Conservation (phyloP, 1,140 invertebrate genomes). For the Lepidurus couesii region DNA sequence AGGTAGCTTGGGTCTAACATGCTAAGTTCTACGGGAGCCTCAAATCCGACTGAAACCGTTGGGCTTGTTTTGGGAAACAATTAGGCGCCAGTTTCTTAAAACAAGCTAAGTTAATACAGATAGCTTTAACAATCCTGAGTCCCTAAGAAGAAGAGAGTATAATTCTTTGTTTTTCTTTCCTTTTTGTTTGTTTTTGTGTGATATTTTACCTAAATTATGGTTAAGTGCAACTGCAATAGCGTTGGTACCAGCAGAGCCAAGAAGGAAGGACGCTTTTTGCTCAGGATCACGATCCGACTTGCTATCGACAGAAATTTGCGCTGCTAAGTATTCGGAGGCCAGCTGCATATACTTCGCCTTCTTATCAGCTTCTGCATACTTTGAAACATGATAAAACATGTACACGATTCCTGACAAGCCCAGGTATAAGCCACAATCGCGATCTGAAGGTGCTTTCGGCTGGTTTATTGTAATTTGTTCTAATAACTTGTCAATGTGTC, state of each 20-base stretch:
- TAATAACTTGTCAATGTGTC: background rate
- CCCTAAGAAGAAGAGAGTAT: too few species aligned
- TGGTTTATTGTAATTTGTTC: background rate
- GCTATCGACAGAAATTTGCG: background rate
- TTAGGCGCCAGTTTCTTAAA: too few species aligned
- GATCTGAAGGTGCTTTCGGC: constrained; percentile 37
- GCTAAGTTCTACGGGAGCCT: too few species aligned
- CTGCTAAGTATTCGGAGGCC: constrained; percentile 23
- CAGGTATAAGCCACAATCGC: constrained; percentile 50
- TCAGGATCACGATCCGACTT: constrained; percentile 38
- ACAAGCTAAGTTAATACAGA: too few species aligned
- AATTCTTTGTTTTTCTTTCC: background rate
- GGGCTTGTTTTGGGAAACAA: too few species aligned
- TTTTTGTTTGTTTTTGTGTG: constrained; percentile 8
- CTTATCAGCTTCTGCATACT: constrained; percentile 36
- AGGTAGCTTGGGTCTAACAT: too few species aligned
- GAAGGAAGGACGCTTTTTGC: constrained; percentile 45
- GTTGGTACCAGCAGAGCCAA: constrained; percentile 47
- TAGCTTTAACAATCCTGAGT: too few species aligned
- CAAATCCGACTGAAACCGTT: too few species aligned
- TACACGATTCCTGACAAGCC: constrained; percentile 50
- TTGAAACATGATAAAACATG: constrained; percentile 46
- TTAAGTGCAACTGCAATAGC: constrained; percentile 45
- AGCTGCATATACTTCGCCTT: constrained; percentile 27
- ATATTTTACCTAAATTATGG: constrained; percentile 35